Percentiles rank a stretch among this genome's conserved stretches.
Evolutionary conservation across 2,113 vertebrate species (phyloP).

Genomic region (Sylvia atricapilla): DNA sequence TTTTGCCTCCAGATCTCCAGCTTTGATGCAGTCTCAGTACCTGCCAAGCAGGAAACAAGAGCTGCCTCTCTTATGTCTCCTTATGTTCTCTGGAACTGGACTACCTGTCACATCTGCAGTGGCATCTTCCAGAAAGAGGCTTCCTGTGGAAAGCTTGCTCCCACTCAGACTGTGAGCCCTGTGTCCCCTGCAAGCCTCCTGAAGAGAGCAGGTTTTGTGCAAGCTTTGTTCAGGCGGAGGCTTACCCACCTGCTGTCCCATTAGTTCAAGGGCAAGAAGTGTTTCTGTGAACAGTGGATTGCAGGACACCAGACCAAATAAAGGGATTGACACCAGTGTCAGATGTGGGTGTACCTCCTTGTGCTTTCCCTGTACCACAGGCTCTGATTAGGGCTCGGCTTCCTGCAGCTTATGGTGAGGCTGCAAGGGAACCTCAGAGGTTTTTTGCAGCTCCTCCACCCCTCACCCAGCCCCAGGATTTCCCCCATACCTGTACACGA

Average conservation of each 20-base stretch:
- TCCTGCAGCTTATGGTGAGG: neutral
- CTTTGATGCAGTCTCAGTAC: fast-evolving
- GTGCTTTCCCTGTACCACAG: neutral
- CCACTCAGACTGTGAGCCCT: neutral
- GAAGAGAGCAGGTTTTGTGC: neutral
- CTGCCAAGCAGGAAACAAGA: neutral
- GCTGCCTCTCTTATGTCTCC: neutral
- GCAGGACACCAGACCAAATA: neutral
- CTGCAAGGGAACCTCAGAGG: neutral
- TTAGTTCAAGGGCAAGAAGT: neutral
- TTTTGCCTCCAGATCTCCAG: neutral
- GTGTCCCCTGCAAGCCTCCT: neutral
- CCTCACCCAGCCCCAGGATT: neutral
- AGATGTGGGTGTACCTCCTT: fast-evolving
- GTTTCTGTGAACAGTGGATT: neutral
- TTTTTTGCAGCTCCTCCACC: neutral
- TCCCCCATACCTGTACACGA: constrained; percentile 87
- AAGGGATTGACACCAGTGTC: neutral
- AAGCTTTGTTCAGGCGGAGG: neutral
- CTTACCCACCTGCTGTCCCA: neutral
- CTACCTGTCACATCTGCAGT: neutral
- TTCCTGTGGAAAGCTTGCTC: neutral
- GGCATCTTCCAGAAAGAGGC: neutral
- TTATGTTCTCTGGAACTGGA: neutral
- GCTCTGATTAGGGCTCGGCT: neutral